Evolutionary conservation across 2,888 invertebrate species (phyloP).

Genomic region (Rhabditoides inermis): DNA sequence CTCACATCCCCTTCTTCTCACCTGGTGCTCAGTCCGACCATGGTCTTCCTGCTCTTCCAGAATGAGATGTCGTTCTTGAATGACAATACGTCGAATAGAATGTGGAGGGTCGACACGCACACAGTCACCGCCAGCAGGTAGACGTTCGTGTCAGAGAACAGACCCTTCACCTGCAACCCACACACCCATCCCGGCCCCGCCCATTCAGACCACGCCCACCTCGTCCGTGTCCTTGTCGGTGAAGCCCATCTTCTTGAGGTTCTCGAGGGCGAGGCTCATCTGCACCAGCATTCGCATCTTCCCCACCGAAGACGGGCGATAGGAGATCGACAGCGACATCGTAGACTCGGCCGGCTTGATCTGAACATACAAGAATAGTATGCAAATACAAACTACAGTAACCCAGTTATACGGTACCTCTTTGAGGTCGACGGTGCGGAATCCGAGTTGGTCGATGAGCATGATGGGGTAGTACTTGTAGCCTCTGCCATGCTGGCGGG

Average conservation of each 20-base stretch:
- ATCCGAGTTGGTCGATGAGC: slow-evolving; percentile 73
- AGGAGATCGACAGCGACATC: slow-evolving; percentile 32
- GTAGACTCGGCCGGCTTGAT: slow-evolving; percentile 9
- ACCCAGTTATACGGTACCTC: slow-evolving; percentile 28
- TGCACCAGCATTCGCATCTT: slow-evolving; percentile 54
- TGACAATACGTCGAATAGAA: slow-evolving; percentile 87
- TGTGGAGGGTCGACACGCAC: slow-evolving; percentile 81
- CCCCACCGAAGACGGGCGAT: slow-evolving; percentile 37
- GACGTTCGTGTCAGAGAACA: slow-evolving; percentile 89
- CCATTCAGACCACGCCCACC: slow-evolving; percentile 50
- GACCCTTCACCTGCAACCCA: slow-evolving; percentile 58
- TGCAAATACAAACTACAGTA: too few species aligned
- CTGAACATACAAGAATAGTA: not conserved
- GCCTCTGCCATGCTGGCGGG: not conserved
- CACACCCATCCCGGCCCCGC: not conserved
- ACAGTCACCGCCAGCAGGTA: slow-evolving; percentile 82
- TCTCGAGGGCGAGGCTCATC: slow-evolving; percentile 52
- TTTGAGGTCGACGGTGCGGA: slow-evolving; percentile 69
- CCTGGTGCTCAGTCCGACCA: slow-evolving; percentile 73
- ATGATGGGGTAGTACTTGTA: slow-evolving; percentile 70
- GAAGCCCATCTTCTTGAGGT: slow-evolving; percentile 65
- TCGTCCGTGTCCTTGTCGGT: slow-evolving; percentile 89
- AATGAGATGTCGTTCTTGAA: slow-evolving; percentile 92
- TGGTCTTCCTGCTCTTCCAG: slow-evolving; percentile 76
- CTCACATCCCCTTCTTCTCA: slow-evolving; percentile 57